phyloP scores from a whole-genome alignment of 2,797 vertebrate species.

The Chrosomus eos region DNA sequence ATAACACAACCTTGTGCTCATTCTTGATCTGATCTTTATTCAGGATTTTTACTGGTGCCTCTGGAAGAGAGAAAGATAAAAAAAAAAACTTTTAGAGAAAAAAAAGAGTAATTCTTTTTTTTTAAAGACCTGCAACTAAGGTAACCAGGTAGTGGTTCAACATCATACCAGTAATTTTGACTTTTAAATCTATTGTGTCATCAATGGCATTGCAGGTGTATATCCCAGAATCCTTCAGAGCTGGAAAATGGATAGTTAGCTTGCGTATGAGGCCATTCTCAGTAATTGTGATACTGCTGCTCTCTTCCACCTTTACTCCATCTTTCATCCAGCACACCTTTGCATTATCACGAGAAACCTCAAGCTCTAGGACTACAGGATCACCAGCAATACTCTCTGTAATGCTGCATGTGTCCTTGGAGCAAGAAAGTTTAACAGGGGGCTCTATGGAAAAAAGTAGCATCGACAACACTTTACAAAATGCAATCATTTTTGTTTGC shows the following conservation, averaged over 20 bases:
- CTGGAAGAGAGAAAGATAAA: constrained; percentile 67
- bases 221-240: constrained; percentile 80
- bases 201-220: constrained; percentile 81
- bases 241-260: constrained; percentile 79
- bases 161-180: constrained; percentile 85
- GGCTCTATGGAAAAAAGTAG: constrained; percentile 74
- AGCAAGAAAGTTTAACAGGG: constrained; percentile 79
- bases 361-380: constrained; percentile 78
- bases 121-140: neutral
- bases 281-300: constrained; percentile 75
- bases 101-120: neutral
- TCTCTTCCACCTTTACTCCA: constrained; percentile 77
- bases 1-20: constrained; percentile 69
- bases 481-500: neutral
- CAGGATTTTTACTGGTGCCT: constrained; percentile 81
- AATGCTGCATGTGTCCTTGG: constrained; percentile 66
- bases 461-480: neutral
- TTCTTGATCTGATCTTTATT: constrained; percentile 76
- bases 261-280: constrained; percentile 78
- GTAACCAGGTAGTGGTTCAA: neutral
- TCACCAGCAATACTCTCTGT: constrained; percentile 76
- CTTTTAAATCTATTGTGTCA: constrained; percentile 81
- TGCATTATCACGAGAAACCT: constrained; percentile 80
- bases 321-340: constrained; percentile 83
- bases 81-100: neutral